Conservation (phyloP, 64 coral and sea anemone species). For the Astreopora myriophthalma region DNA sequence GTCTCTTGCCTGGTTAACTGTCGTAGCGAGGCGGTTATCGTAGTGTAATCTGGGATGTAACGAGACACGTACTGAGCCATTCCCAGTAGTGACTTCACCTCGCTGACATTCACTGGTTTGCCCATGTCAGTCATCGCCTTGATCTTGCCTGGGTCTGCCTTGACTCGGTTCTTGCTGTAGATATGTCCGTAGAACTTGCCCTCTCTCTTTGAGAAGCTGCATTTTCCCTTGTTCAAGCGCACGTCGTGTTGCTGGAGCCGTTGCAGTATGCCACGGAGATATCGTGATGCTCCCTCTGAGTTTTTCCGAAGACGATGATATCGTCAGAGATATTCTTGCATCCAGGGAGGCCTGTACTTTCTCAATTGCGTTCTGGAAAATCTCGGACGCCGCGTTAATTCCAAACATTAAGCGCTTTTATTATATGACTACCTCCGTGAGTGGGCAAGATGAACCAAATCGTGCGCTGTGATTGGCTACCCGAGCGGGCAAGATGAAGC, state of each 20-base stretch:
- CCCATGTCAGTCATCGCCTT: constrained; percentile 43
- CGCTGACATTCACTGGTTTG: constrained; percentile 22
- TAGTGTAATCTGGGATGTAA: constrained; percentile 42
- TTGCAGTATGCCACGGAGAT: constrained; percentile 37
- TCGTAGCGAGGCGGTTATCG: constrained; percentile 18
- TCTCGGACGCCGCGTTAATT: too few relatives aligned
- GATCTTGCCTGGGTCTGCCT: too few relatives aligned
- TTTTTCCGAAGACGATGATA: constrained; percentile 61
- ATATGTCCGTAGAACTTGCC: constrained; percentile 51
- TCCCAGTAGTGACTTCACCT: constrained; percentile 43
- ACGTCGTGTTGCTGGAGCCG: constrained; percentile 51
- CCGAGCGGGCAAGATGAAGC: too few relatives aligned
- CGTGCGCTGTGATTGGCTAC: too few relatives aligned
- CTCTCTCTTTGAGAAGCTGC: constrained; percentile 55
- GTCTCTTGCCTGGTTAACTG: background rate
- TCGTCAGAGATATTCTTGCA: constrained; percentile 74
- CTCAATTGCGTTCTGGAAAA: constrained; percentile 65
- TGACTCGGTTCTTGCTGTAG: constrained; percentile 4
- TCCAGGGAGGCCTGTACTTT: constrained; percentile 54
- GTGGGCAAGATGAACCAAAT: too few relatives aligned
- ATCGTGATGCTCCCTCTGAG: constrained; percentile 44
- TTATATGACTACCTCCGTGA: too few relatives aligned
- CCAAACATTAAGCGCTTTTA: too few relatives aligned
- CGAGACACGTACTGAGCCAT: constrained; percentile 61
- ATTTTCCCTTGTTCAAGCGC: constrained; percentile 64